A percentile compares a stretch with the other conserved stretches of the same genome.
phyloP scores from a whole-genome alignment of 1,140 invertebrate genomes.

The Tetragonula clypearis region DNA sequence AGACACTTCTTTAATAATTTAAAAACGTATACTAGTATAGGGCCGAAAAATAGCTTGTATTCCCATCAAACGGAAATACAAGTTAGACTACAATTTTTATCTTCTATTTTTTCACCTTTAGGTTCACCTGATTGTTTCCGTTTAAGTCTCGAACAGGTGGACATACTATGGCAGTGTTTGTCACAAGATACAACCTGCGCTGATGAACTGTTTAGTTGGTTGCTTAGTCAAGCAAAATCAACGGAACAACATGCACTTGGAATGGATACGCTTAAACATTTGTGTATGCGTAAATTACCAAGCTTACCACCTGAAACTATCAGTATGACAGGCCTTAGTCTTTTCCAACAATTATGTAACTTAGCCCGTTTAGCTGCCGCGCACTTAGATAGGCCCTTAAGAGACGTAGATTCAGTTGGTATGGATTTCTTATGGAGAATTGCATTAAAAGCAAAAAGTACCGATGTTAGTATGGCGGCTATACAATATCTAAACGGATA shows the following conservation, averaged over 20 bases:
- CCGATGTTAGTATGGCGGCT: slow-evolving; percentile 95
- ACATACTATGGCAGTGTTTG: slow-evolving; percentile 94
- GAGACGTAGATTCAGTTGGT: slow-evolving; percentile 84
- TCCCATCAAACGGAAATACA: slow-evolving; percentile 95
- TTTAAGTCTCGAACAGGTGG: slow-evolving; percentile 93
- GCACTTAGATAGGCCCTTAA: slow-evolving; percentile 82
- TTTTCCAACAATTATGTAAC: slow-evolving; percentile 95
- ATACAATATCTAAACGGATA: slow-evolving; percentile 96
- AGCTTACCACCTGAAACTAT: slow-evolving; percentile 93
- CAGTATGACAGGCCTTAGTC: slow-evolving; percentile 94
- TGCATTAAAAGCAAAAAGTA: slow-evolving; percentile 92
- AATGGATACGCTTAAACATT: slow-evolving; percentile 91
- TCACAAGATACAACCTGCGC: slow-evolving; percentile 91
- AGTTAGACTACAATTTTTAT: slow-evolving; percentile 94
- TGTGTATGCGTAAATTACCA: slow-evolving; percentile 95
- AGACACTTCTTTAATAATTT: slow-evolving; percentile 94
- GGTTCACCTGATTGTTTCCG: slow-evolving; percentile 95
- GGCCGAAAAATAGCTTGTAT: slow-evolving; percentile 84
- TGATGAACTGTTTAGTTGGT: slow-evolving; percentile 96
- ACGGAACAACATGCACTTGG: slow-evolving; percentile 95
- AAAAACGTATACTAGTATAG: slow-evolving; percentile 83
- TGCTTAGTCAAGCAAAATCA: slow-evolving; percentile 93
- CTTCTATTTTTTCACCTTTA: slow-evolving; percentile 94
- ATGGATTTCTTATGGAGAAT: slow-evolving; percentile 98
- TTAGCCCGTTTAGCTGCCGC: slow-evolving; percentile 88